These are phyloP conservation scores for Orchesella cincta DNA, from an alignment of 1,140 invertebrate species.

Conservation along the genomic window DNA sequence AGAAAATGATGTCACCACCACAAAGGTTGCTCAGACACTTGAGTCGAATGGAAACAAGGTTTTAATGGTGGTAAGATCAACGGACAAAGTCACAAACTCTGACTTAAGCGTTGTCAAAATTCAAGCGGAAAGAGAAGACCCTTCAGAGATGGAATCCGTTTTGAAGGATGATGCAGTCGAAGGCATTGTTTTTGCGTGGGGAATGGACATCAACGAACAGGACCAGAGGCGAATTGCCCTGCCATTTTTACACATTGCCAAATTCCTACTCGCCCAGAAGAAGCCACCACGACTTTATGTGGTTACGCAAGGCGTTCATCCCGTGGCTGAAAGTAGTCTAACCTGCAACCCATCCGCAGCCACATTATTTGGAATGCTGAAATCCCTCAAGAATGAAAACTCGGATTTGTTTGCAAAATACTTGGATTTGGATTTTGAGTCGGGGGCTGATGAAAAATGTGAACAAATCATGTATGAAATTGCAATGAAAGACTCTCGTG, in stretches of 20 bases:
- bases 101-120: not conserved
- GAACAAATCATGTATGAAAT: not conserved
- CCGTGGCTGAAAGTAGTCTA: not conserved
- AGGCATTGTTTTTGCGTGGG: not conserved
- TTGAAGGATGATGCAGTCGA: not conserved
- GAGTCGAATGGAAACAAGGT: not conserved
- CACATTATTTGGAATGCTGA: not conserved
- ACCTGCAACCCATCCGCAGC: not conserved
- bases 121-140: not conserved
- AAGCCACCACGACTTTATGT: not conserved
- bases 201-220: not conserved
- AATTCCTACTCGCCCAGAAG: not conserved
- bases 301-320: not conserved
- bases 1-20: no score
- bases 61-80: not conserved
- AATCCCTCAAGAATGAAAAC: conserved; percentile 13
- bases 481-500: not conserved
- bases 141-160: not conserved
- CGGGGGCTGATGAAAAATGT: not conserved
- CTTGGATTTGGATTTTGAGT: not conserved
- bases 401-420: not conserved
- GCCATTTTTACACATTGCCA: not conserved
- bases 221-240: conserved; percentile 11
- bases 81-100: not conserved
- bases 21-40: not conserved